Base-by-base conservation (phyloP, 1,140 invertebrate species). In the Atta colombica region DNA sequence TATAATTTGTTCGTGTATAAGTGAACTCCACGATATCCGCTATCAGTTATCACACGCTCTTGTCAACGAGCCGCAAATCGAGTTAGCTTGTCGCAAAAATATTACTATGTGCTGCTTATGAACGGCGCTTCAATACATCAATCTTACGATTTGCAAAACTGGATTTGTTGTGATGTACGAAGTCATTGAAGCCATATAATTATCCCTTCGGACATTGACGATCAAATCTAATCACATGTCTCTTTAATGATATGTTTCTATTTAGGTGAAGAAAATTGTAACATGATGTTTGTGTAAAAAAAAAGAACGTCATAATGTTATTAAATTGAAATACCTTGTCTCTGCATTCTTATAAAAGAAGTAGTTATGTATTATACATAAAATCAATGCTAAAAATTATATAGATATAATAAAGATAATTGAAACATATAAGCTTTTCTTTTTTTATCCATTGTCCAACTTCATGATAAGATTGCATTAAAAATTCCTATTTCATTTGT, bases 51-150 rank as follows among this genome's bases (percentile, higher is more conserved):
- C 77, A 12, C 61, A 77, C 86, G 80, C 39, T 51, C 86, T 77
- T 58, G 71, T 88, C 65, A 60, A 89, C 69, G 39, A 68, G 87
- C 45, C 72, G 12, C 61, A 63, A 72, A 61, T 85, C 68, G 51
- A 86, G 60, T 89, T 86, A 74, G 63, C 58, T 0, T 7, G 78
- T 35, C 65, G 6, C 71, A 74, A 51, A 81, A 69, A 84, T 84
- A 75, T 88, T 74, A 45, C 45, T 21, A 35, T 14, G 28, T 21
- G 55, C 58, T 61, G 53, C 18, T 68, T 45, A 6, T 21, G 35
- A 77, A 77, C 35, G 16, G 35, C 35, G 58, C n/a, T 77, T 60
- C 25, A 18, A 45, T n/a, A 63, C 35, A 45, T 39, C 21, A 25
- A 25, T 14, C 31, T 18, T 58, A n/a, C 4, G 14, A 55, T 77